These are phyloP conservation scores for Aphidius colemani DNA, from an alignment of 2,888 invertebrate species.

Conservation along the genomic window DNA sequence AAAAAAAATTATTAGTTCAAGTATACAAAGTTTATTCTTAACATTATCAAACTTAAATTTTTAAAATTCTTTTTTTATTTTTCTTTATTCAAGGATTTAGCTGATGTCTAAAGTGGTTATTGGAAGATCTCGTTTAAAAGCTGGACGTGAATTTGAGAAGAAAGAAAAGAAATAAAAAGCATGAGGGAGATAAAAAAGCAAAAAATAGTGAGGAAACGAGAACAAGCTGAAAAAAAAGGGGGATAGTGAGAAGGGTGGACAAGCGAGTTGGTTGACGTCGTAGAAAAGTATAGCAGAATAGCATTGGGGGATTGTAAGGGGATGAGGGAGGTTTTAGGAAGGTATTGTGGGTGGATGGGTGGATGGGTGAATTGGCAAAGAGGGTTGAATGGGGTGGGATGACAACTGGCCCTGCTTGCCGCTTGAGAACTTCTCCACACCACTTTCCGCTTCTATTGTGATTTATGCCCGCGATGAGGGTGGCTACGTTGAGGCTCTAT, in stretches of 20 bases:
- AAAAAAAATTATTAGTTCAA: no score
- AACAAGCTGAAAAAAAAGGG: slow-evolving; percentile 18
- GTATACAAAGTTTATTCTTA: no score
- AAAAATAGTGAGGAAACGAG: not conserved
- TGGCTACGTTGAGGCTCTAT: slow-evolving; percentile 44
- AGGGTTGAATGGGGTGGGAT: slow-evolving; percentile 32
- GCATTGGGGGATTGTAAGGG: slow-evolving; percentile 2
- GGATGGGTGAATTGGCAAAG: slow-evolving; percentile 19
- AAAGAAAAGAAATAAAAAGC: no score
- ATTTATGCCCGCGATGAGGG: slow-evolving; percentile 58
- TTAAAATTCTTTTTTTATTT: no score
- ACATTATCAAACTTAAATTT: no score
- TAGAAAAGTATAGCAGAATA: not conserved
- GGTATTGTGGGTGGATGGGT: slow-evolving; percentile 24
- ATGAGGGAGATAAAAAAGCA: not conserved
- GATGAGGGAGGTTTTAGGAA: slow-evolving; percentile 18
- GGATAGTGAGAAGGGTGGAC: slow-evolving; percentile 32
- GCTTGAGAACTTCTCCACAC: slow-evolving; percentile 54
- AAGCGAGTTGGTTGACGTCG: slow-evolving; percentile 11
- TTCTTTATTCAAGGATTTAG: no score
- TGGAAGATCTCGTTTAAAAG: no score
- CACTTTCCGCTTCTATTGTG: slow-evolving; percentile 59
- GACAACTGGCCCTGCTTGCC: slow-evolving; percentile 36
- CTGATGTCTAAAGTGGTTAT: no score
- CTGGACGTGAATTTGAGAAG: no score